phyloP scores from a whole-genome alignment of 2,888 invertebrate genomes.

The Megaustenia siamemsis region DNA sequence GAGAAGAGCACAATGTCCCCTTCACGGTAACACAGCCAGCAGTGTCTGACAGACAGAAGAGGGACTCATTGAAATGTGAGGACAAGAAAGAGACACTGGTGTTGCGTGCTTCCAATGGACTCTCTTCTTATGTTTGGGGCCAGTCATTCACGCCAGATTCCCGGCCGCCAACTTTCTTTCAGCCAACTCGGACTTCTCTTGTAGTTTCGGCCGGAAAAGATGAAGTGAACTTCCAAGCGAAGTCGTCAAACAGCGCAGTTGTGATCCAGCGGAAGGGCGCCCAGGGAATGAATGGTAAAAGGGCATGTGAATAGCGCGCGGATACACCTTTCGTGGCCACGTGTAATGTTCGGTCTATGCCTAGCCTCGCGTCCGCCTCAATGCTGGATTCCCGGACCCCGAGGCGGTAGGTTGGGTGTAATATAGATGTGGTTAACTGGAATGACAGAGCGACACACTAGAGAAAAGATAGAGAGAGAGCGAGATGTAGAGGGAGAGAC shows the following conservation, averaged over 20 bases:
- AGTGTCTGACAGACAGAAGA: too few species aligned
- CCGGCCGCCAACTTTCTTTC: conserved; percentile 11
- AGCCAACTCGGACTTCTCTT: background rate
- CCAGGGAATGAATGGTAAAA: background rate
- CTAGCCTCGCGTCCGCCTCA: background rate
- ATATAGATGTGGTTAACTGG: background rate
- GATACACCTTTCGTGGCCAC: conserved; percentile 41
- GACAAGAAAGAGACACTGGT: too few species aligned
- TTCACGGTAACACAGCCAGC: too few species aligned
- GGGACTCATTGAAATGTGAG: too few species aligned
- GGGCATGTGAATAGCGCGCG: background rate
- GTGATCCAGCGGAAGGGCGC: conserved; percentile 3
- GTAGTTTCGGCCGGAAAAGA: background rate
- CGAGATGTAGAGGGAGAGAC: background rate
- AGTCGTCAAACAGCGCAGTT: background rate
- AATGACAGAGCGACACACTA: background rate
- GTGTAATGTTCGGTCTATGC: conserved; percentile 36
- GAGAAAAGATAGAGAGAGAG: background rate
- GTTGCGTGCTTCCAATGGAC: too few species aligned
- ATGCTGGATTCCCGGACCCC: conserved; percentile 13
- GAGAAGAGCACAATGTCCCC: too few species aligned
- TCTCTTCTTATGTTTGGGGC: too few species aligned
- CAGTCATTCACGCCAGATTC: conserved; percentile 19
- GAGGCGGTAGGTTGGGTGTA: conserved; percentile 18
- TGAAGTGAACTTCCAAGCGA: background rate